Conservation (phyloP, 2,113 vertebrate species). For the Isurus oxyrinchus region DNA sequence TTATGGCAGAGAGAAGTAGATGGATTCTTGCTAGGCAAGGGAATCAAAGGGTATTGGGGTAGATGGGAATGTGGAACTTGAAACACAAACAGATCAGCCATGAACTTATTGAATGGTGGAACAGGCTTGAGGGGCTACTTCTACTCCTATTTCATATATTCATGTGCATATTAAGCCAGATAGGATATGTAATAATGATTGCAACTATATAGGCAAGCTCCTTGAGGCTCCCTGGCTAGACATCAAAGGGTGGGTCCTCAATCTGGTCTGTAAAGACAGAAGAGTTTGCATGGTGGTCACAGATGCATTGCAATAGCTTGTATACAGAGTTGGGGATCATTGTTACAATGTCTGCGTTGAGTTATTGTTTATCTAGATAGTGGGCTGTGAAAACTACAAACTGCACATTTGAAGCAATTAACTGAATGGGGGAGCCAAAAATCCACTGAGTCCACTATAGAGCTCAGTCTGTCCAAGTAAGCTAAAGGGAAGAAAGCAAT, state of each 20-base stretch:
- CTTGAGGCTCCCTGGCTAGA: not conserved
- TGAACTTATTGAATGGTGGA: no score
- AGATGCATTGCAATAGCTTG: not conserved
- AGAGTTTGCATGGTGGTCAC: not conserved
- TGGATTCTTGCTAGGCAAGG: no score
- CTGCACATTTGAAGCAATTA: not conserved
- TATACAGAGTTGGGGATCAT: not conserved
- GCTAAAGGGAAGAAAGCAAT: not conserved
- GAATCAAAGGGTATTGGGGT: no score
- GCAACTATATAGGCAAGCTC: not conserved
- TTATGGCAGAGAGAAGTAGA: no score
- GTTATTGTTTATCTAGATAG: not conserved
- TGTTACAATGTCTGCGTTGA: not conserved
- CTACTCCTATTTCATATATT: no score
- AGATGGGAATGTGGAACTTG: no score
- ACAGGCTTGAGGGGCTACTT: no score
- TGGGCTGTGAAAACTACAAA: not conserved
- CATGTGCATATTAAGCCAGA: no score
- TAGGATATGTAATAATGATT: no score
- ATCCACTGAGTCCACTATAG: not conserved
- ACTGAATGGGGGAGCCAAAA: not conserved
- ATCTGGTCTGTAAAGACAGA: not conserved
- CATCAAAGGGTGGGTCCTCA: not conserved
- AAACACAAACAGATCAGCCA: no score
- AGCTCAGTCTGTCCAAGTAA: not conserved